phyloP scores from a whole-genome alignment of 2,888 invertebrate species.

The Dichetophora obliterata region DNA sequence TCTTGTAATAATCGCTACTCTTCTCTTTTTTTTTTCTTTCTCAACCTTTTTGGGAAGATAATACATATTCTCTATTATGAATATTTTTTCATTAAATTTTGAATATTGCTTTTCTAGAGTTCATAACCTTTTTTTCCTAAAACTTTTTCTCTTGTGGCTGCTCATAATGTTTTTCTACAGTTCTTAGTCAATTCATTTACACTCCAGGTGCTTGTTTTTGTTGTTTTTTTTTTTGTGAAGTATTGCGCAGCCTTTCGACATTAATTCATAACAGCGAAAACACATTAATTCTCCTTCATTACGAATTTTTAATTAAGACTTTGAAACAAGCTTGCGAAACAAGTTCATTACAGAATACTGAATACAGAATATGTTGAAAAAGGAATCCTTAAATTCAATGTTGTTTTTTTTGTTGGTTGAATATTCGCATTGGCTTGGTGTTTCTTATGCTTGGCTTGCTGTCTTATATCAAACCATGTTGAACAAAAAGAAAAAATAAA shows the following conservation, averaged over 20 bases:
- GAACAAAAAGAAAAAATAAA: too few species aligned
- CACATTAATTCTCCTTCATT: conserved; percentile 16
- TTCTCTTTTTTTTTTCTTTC: neutral
- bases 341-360: neutral
- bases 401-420: neutral
- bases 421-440: neutral
- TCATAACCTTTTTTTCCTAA: neutral
- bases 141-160: neutral
- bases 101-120: neutral
- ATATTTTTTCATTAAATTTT: neutral
- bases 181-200: neutral
- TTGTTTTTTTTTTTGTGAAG: neutral
- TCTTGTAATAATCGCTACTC: neutral
- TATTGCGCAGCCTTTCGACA: neutral
- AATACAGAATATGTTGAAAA: neutral
- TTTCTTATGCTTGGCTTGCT: neutral
- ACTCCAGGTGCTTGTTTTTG: neutral
- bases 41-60: conserved; percentile 12
- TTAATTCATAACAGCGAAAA: conserved; percentile 14
- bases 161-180: neutral
- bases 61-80: neutral
- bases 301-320: conserved; percentile 9
- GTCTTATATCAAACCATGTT: neutral
- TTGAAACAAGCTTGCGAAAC: conserved; percentile 4
- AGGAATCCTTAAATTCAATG: neutral